These are phyloP conservation scores for Bos javanicus DNA, from an alignment of 2,113 vertebrate species.

Conservation along the genomic window DNA sequence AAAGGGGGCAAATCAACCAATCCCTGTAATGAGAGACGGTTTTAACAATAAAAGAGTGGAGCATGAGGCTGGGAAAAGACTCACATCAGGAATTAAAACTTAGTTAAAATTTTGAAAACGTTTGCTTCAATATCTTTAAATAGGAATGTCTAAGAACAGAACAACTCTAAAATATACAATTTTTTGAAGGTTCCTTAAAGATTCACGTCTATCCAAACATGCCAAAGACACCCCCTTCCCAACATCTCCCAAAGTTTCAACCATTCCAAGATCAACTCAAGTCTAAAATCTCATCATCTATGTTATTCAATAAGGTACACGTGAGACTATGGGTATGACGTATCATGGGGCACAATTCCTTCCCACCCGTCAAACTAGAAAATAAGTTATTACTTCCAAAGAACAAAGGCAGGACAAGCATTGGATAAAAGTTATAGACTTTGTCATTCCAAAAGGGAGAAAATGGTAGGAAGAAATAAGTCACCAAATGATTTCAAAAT, in stretches of 20 bases:
- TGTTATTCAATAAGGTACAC: background rate
- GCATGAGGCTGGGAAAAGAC: background rate
- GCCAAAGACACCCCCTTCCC: background rate
- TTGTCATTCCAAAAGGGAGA: background rate
- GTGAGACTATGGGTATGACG: background rate
- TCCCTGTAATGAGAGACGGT: background rate
- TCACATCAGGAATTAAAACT: constrained; percentile 11
- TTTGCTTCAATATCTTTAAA: background rate
- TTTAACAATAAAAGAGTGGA: background rate
- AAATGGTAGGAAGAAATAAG: background rate
- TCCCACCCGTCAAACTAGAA: background rate
- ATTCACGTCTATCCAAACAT: background rate
- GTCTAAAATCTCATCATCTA: constrained; percentile 22
- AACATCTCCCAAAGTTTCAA: background rate
- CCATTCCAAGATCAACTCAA: background rate
- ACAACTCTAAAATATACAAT: background rate
- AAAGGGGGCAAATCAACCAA: background rate
- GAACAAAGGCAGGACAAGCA: background rate
- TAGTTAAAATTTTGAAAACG: constrained; percentile 14
- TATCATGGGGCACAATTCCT: background rate
- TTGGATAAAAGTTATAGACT: background rate
- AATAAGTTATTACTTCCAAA: constrained; percentile 26
- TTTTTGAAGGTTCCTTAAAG: background rate
- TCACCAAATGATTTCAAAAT: background rate
- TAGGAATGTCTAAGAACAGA: background rate